Conservation (phyloP, 2,113 vertebrate species). For the Scytalopus superciliaris region DNA sequence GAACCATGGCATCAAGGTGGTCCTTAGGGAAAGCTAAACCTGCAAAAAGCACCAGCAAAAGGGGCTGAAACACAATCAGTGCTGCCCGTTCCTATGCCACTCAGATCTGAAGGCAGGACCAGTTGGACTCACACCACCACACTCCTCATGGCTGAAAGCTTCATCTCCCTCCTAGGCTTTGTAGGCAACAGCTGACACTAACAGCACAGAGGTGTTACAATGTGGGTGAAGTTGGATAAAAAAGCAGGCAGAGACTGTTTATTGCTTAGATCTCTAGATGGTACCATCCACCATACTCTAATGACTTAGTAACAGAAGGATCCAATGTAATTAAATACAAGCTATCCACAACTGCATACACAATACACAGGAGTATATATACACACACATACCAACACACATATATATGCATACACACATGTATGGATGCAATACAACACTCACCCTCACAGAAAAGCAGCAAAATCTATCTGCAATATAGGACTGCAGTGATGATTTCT, state of each 20-base stretch:
- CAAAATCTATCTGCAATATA: neutral
- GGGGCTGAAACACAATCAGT: rapidly evolving
- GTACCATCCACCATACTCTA: neutral
- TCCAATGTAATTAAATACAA: neutral
- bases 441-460: neutral
- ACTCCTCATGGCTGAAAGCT: rapidly evolving
- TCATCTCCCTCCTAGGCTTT: neutral
- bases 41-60: neutral
- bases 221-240: neutral
- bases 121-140: neutral
- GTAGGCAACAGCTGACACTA: neutral
- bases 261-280: neutral
- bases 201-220: neutral
- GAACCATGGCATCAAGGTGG: rapidly evolving
- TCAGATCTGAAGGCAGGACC: neutral
- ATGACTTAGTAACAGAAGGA: neutral
- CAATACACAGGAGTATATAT: neutral
- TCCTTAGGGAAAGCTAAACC: neutral
- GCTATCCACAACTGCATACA: neutral
- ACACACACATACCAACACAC: neutral
- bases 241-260: neutral
- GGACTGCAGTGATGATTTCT: neutral
- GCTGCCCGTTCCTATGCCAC: rapidly evolving
- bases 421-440: neutral
- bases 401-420: neutral